Evolutionary conservation across 2,113 vertebrate species (phyloP).

Genomic region (Ascaphus truei): DNA sequence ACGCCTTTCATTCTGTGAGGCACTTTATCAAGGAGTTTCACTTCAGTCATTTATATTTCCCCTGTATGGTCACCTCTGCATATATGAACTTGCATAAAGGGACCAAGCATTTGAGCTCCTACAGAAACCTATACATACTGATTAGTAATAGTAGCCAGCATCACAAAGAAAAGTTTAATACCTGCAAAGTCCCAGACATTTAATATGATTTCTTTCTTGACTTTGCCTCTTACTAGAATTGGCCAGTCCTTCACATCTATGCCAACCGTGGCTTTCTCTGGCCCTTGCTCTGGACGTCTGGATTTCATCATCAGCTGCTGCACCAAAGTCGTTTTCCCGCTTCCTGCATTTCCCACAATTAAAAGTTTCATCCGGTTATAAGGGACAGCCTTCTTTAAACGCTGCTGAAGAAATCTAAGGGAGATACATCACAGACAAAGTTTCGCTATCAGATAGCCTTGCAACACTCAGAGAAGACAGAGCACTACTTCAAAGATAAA

Average conservation of each 20-base stretch:
- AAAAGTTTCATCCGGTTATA: constrained; percentile 93
- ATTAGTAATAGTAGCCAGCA: too few relatives aligned
- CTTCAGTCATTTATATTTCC: too few relatives aligned
- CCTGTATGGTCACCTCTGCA: too few relatives aligned
- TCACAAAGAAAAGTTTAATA: too few relatives aligned
- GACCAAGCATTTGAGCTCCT: too few relatives aligned
- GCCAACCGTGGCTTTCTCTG: constrained; percentile 54
- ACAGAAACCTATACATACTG: too few relatives aligned
- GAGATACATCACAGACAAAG: not conserved
- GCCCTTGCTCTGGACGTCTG: constrained; percentile 59
- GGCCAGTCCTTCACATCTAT: constrained; percentile 89
- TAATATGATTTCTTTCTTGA: constrained; percentile 74
- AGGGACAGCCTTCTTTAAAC: constrained; percentile 91
- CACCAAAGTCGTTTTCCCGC: constrained; percentile 87
- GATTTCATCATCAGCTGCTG: constrained; percentile 87
- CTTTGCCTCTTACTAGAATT: constrained; percentile 70
- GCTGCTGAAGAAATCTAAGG: constrained; percentile 88
- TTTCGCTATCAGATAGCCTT: too few relatives aligned
- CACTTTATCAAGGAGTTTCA: too few relatives aligned
- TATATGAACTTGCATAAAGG: too few relatives aligned
- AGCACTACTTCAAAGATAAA: not conserved
- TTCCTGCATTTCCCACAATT: constrained; percentile 83
- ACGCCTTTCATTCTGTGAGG: too few relatives aligned
- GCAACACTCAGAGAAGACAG: too few relatives aligned
- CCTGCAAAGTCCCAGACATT: constrained; percentile 97